A percentile compares a stretch with the other conserved stretches of the same genome.
Conservation (phyloP, 2,888 invertebrate species). For the Bombylius discolor region DNA sequence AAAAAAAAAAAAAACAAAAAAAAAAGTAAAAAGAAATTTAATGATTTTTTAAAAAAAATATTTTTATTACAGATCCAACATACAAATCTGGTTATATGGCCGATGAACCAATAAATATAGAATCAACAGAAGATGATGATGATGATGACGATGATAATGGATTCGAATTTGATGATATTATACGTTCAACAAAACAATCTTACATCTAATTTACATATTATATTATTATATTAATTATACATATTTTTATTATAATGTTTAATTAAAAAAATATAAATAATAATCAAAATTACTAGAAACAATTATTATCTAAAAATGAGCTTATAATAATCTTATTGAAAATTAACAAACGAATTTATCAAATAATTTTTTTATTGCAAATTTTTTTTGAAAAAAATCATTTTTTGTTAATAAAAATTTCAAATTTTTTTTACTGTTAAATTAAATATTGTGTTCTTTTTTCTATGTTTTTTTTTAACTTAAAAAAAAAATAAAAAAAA, state of each 20-base stretch:
- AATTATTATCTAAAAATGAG: constrained; percentile 29
- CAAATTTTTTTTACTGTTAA: constrained; percentile 45
- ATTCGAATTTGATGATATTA: background rate
- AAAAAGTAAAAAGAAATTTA: background rate
- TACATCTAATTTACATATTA: background rate
- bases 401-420: constrained; percentile 54
- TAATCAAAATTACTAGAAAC: constrained; percentile 27
- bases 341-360: constrained; percentile 21
- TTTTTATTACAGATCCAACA: constrained; percentile 21
- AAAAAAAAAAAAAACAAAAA: background rate
- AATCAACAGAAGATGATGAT: constrained; percentile 13
- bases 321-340: constrained; percentile 27
- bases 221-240: constrained; percentile 6
- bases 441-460: too few relatives aligned
- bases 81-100: constrained; percentile 21
- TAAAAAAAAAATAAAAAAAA: constrained; percentile 73
- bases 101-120: constrained; percentile 18
- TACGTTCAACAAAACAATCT: background rate
- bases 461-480: too few relatives aligned
- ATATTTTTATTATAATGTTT: background rate
- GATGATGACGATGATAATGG: background rate
- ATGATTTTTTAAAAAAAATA: background rate
- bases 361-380: too few relatives aligned
- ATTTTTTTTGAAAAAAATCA: constrained; percentile 45
- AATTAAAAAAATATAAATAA: constrained; percentile 3